Percentiles rank a stretch among this genome's conserved stretches.
phyloP scores from a whole-genome alignment of 2,888 invertebrate species.

The Pyrrhosoma nymphula region DNA sequence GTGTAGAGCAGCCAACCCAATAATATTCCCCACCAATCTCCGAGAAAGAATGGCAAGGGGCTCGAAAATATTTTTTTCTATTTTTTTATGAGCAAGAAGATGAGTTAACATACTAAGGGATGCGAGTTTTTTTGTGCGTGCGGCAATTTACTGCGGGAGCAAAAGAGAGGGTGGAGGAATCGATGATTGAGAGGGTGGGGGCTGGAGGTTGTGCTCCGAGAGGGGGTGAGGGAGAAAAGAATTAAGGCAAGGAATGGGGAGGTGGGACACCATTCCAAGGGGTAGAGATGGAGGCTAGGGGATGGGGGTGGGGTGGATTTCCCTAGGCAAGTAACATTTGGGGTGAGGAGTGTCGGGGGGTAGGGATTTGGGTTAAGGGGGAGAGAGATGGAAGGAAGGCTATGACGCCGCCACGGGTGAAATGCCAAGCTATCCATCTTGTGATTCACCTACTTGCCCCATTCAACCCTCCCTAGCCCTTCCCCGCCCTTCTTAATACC shows the following conservation, averaged over 20 bases:
- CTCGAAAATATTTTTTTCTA: not conserved
- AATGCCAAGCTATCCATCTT: conserved; percentile 60
- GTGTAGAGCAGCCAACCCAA: too few species aligned
- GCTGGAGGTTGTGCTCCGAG: too few species aligned
- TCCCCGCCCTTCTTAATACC: not conserved
- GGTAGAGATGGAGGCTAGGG: not conserved
- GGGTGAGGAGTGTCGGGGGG: not conserved
- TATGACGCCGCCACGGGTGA: conserved; percentile 59
- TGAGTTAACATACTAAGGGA: not conserved
- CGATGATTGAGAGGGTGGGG: not conserved
- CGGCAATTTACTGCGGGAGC: not conserved
- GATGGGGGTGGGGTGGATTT: not conserved
- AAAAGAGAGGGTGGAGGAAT: not conserved
- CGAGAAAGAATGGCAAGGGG: not conserved
- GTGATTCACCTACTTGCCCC: conserved; percentile 66
- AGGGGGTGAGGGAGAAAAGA: not conserved
- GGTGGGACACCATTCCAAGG: not conserved
- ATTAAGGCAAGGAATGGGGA: not conserved
- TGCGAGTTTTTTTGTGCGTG: not conserved
- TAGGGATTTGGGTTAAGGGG: not conserved
- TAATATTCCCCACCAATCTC: too few species aligned
- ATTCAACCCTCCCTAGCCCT: not conserved
- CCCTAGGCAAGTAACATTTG: not conserved
- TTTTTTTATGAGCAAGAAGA: not conserved
- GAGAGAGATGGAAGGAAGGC: conserved; percentile 25